Percentiles rank a stretch among this genome's conserved stretches.
Evolutionary conservation across 2,888 invertebrate species (phyloP).

Genomic region (Drosophila yooni): DNA sequence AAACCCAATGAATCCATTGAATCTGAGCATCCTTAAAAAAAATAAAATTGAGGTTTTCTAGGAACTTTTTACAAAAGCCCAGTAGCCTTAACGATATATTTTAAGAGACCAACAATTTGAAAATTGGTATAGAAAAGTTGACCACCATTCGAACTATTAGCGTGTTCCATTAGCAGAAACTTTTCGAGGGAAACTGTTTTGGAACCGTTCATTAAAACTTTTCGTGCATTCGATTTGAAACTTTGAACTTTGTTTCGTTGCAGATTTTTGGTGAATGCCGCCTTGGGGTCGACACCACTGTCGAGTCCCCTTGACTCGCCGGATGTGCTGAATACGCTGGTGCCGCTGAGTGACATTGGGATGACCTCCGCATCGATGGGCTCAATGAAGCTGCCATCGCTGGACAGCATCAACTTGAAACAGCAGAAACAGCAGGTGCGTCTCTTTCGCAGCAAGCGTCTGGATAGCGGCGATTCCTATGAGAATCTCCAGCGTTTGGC

Average conservation of each 20-base stretch:
- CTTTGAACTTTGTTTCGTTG: neutral
- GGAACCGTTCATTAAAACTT: neutral
- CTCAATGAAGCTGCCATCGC: conserved; percentile 85
- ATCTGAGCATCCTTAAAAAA: too few species aligned
- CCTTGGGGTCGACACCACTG: conserved; percentile 90
- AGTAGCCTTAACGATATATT: neutral
- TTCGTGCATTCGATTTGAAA: neutral
- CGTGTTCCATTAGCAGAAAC: neutral
- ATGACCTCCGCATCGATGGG: conserved; percentile 84
- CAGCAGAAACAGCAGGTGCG: conserved; percentile 82
- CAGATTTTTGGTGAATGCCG: conserved; percentile 93
- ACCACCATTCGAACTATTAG: neutral
- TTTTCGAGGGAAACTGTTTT: neutral
- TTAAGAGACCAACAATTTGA: neutral
- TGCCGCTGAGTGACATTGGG: conserved; percentile 84
- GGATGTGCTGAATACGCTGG: conserved; percentile 87
- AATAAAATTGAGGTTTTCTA: too few species aligned
- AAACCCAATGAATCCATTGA: neutral
- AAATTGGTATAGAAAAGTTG: too few species aligned
- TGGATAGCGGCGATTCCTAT: conserved; percentile 81
- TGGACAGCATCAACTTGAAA: conserved; percentile 84
- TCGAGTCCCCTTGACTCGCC: conserved; percentile 94
- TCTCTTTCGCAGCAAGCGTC: conserved; percentile 82
- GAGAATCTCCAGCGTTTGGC: conserved; percentile 84
- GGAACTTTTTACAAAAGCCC: neutral